Evolutionary conservation across 2,797 vertebrate genomes (phyloP).

Genomic region (Ammospiza maritima): DNA sequence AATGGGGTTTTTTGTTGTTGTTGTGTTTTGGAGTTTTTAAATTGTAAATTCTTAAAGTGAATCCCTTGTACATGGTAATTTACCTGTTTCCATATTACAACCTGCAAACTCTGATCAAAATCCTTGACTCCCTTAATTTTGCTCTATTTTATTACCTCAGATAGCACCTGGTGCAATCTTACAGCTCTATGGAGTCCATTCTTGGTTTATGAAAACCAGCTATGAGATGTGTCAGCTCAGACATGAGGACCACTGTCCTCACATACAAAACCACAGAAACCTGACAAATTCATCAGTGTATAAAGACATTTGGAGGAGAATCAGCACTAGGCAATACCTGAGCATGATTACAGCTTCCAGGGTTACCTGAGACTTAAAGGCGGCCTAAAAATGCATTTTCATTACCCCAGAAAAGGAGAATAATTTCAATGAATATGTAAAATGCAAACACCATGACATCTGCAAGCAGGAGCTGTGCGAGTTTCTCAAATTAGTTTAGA

Average conservation of each 20-base stretch:
- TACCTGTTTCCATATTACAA: neutral
- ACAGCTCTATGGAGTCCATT: neutral
- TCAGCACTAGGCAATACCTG: neutral
- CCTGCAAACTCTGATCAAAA: neutral
- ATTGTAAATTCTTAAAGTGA: neutral
- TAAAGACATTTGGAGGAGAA: neutral
- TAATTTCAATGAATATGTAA: slow-evolving; percentile 62
- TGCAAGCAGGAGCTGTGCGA: slow-evolving; percentile 47
- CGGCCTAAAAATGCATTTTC: slow-evolving; percentile 2
- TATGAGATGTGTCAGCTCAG: neutral
- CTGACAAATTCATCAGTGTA: neutral
- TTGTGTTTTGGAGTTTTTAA: neutral
- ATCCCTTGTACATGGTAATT: neutral
- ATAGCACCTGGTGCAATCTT: neutral
- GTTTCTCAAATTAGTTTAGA: slow-evolving; percentile 67
- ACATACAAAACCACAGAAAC: neutral
- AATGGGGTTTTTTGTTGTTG: neutral
- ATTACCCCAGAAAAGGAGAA: slow-evolving; percentile 18
- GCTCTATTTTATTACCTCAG: neutral
- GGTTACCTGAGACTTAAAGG: neutral
- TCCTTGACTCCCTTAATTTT: neutral
- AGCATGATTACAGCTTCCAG: neutral
- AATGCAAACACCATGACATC: slow-evolving; percentile 53
- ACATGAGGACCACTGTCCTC: neutral
- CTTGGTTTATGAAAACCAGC: neutral